Evolutionary conservation across 2,888 invertebrate species (phyloP), one percentile per base, ranked within the genome.

Genomic region (Cactoblastis cactorum): DNA sequence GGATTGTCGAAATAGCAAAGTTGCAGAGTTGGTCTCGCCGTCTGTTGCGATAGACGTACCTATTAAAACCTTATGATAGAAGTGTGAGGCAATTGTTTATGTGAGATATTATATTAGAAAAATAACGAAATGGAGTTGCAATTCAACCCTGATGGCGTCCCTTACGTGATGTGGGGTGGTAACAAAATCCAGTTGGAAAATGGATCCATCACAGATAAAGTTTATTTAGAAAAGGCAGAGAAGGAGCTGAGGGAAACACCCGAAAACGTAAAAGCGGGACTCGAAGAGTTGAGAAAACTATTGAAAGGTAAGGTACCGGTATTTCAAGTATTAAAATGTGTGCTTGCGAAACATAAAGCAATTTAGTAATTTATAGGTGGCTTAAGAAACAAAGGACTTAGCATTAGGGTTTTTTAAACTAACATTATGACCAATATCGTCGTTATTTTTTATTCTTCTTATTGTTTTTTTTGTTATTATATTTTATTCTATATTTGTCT

Each of bases 171-270:
- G 72, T 80, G 94, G 70, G 94, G 93, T 8, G 81, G 86, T 18
- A 82, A 86, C 18, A 82, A 81, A 51, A 89, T 95, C 45, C 84
- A 90, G 53, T 76, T 95, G 57, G 95, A 96, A 59, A 84, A 91
- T 15, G 90, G 91, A 17, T 91, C 92, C 0, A 72, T 92, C 6
- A 81, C 81, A 0, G 91, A 92, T 38, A 91, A 91, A 24, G 82
- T 83, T 62, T 91, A 88, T 14, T 64, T 81, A 45, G 91, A 94
- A 68, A 93, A 92, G 62, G 95, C 96, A 0, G 84, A 84, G 61
- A 87, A 76, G 12, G 95, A 96, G 69, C 79, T 96, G 12, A 85
- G 95, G 53, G 96, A 96, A 77, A 91, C 92, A 0, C 93, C 94
- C 0, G 94, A 95, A 71, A 80, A 90, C 15, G 90, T 92, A 3